A percentile compares a stretch with the other conserved stretches of the same genome.
Evolutionary conservation across 1,140 invertebrate genomes (phyloP).

Genomic region (Agraylea sexmaculata): DNA sequence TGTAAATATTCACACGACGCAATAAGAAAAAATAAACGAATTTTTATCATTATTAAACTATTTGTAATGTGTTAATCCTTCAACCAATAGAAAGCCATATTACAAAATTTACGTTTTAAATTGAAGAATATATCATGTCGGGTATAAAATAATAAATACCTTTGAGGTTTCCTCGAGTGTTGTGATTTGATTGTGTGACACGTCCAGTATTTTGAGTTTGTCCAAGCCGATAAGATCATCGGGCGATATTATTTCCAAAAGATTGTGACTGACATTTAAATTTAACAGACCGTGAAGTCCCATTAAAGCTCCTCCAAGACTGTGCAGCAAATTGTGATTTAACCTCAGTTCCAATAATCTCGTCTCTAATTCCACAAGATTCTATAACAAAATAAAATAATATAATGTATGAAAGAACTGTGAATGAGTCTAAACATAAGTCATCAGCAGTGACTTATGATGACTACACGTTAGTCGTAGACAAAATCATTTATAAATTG

Average conservation of each 20-base stretch:
- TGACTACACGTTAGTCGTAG: too few species aligned
- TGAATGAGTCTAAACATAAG: too few species aligned
- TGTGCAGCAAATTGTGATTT: slow-evolving; percentile 57
- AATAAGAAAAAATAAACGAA: not conserved
- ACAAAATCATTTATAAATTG: too few species aligned
- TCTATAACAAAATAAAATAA: slow-evolving; percentile 35
- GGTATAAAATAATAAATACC: slow-evolving; percentile 36
- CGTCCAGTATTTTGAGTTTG: slow-evolving; percentile 54
- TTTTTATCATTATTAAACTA: not conserved
- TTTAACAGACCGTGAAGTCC: slow-evolving; percentile 58
- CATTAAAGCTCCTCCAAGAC: slow-evolving; percentile 57
- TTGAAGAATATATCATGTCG: not conserved
- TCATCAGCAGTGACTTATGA: too few species aligned
- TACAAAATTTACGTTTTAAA: not conserved
- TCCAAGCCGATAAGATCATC: slow-evolving; percentile 64
- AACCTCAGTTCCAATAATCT: slow-evolving; percentile 55
- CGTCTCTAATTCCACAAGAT: slow-evolving; percentile 58
- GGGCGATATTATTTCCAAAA: slow-evolving; percentile 53
- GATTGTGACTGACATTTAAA: slow-evolving; percentile 62
- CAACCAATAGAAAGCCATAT: not conserved
- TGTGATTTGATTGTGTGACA: slow-evolving; percentile 62
- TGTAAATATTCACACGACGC: not conserved
- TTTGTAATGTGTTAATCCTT: not conserved
- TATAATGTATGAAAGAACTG: not conserved
- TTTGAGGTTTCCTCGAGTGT: slow-evolving; percentile 68